Percentiles rank a stretch among this genome's conserved stretches.
phyloP scores from a whole-genome alignment of 2,797 vertebrate species.

The Sebastes kiyomatsui region DNA sequence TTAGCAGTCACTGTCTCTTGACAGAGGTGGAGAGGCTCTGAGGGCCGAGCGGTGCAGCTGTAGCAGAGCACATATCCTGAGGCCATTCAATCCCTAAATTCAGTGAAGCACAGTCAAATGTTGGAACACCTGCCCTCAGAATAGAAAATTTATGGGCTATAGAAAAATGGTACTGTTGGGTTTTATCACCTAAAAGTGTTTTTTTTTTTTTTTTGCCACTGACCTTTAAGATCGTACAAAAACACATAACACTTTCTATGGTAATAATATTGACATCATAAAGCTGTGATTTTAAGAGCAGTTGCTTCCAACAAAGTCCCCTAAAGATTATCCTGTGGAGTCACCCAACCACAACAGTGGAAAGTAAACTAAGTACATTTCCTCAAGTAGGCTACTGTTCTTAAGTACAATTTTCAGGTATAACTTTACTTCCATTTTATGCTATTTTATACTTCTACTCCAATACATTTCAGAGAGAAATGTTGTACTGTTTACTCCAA shows the following conservation, averaged over 20 bases:
- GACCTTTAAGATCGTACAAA: conserved; percentile 28
- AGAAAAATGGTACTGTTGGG: conserved; percentile 7
- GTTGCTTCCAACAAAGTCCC: not conserved
- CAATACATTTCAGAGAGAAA: not conserved
- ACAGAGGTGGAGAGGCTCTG: conserved; percentile 14
- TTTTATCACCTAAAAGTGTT: conserved; percentile 21
- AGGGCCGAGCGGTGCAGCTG: conserved; percentile 20
- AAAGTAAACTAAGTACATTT: not conserved
- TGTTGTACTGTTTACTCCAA: not conserved
- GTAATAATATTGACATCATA: not conserved
- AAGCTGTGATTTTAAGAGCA: not conserved
- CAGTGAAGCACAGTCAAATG: conserved; percentile 42
- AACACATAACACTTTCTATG: not conserved
- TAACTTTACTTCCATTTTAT: not conserved
- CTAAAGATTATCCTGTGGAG: not conserved
- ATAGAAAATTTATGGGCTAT: conserved; percentile 31
- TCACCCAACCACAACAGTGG: not conserved
- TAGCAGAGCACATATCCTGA: conserved; percentile 43
- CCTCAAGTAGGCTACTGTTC: not conserved
- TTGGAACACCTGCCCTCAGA: conserved; percentile 41
- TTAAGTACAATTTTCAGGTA: not conserved
- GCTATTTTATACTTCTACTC: not conserved
- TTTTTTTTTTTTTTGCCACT: not conserved
- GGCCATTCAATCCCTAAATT: conserved; percentile 48
- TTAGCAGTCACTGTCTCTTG: conserved; percentile 38